phyloP scores from a whole-genome alignment of 2,113 vertebrate species.

The Siphamia tubifer region DNA sequence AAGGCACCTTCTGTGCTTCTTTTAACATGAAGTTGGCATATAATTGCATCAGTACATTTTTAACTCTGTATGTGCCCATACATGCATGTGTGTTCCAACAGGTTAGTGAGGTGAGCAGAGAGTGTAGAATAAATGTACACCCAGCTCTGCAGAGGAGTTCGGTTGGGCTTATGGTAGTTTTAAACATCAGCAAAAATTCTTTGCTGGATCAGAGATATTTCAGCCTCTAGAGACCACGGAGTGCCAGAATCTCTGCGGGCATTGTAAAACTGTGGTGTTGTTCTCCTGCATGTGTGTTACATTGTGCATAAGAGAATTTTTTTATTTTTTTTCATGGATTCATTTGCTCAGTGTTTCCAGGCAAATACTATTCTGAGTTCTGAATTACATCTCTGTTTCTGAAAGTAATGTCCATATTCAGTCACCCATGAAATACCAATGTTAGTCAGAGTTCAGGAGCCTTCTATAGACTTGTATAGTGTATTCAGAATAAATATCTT shows the following conservation, averaged over 20 bases:
- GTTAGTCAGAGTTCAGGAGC: no score
- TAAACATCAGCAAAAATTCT: slow-evolving; percentile 15
- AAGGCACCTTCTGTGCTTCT: neutral
- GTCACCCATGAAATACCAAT: no score
- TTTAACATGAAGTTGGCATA: neutral
- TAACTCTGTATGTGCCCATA: neutral
- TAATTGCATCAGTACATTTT: neutral
- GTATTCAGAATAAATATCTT: no score
- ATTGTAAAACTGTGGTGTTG: neutral
- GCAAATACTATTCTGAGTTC: no score
- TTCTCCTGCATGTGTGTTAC: neutral
- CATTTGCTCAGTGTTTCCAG: no score
- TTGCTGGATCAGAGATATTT: slow-evolving; percentile 20
- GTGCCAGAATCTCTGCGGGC: neutral
- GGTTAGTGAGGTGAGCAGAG: slow-evolving; percentile 4
- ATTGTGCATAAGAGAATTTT: no score
- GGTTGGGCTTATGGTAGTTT: neutral
- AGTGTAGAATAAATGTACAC: neutral
- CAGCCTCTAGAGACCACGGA: neutral
- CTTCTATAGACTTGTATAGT: no score
- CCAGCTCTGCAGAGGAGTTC: neutral
- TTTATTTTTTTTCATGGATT: no score
- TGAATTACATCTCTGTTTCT: no score
- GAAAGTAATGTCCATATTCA: no score
- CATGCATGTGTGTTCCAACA: neutral